Percentiles rank a stretch among this genome's conserved stretches.
Conservation (phyloP, 2,797 vertebrate genomes). For the Fistularia commersonii region DNA sequence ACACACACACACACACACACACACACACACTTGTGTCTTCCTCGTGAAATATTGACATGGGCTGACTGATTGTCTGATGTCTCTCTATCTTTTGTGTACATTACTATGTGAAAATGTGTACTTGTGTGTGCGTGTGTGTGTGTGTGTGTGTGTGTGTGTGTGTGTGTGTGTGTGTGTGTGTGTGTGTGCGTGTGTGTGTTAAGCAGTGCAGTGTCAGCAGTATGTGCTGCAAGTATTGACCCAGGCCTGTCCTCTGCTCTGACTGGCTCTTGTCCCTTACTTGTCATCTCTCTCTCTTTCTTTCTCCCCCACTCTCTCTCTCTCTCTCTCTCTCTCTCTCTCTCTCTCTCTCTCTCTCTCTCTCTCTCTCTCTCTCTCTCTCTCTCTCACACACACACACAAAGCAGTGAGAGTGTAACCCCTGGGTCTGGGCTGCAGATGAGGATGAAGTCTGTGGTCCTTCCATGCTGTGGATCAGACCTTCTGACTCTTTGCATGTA, state of each 20-base stretch:
- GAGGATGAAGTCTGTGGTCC: too few species aligned
- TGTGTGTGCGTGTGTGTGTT: conserved; percentile 40
- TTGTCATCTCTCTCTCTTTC: conserved; percentile 53
- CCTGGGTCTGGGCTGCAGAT: too few species aligned
- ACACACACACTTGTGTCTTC: conserved; percentile 15
- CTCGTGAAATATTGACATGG: conserved; percentile 45
- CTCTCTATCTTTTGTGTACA: conserved; percentile 41
- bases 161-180: conserved; percentile 19
- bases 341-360: neutral
- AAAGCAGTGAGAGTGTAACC: neutral
- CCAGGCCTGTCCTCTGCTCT: conserved; percentile 72
- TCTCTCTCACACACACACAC: neutral
- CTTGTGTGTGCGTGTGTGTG: conserved; percentile 15
- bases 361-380: neutral
- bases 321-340: conserved; percentile 6
- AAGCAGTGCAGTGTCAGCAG: conserved; percentile 66
- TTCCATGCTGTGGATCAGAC: too few species aligned
- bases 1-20: conserved; percentile 1
- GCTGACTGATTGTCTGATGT: conserved; percentile 57
- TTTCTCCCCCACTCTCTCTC: conserved; percentile 14
- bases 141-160: conserved; percentile 17
- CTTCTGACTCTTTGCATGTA: too few species aligned
- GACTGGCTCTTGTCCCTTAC: conserved; percentile 70
- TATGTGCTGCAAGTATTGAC: conserved; percentile 70
- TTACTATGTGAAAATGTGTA: conserved; percentile 18